Conservation (phyloP, 2,113 vertebrate species). For the Stictonetta naevosa region DNA sequence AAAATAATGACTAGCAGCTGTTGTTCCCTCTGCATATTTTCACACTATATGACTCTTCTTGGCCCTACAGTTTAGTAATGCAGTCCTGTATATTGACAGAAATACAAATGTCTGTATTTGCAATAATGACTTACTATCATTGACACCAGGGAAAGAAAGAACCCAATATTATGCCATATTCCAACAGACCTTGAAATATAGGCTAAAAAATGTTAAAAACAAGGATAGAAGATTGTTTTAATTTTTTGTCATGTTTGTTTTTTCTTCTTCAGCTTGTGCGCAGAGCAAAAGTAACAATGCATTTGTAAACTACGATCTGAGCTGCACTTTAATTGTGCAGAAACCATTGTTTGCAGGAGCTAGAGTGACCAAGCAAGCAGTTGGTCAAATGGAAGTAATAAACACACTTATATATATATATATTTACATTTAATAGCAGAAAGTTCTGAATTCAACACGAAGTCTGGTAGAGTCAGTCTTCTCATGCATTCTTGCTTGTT, state of each 20-base stretch:
- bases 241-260: neutral
- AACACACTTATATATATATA: neutral
- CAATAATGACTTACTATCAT: neutral
- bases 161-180: neutral
- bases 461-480: neutral
- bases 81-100: neutral
- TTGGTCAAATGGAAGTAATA: neutral
- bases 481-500: neutral
- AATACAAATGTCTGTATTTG: neutral
- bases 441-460: neutral
- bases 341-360: neutral
- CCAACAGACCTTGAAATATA: neutral
- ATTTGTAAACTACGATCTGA: neutral
- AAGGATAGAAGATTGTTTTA: neutral
- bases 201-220: neutral
- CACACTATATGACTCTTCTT: neutral
- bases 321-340: rapidly evolving
- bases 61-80: neutral
- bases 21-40: slow-evolving; percentile 25
- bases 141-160: neutral
- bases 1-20: slow-evolving; percentile 67
- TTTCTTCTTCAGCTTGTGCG: neutral
- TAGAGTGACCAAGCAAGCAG: neutral
- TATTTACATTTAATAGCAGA: neutral
- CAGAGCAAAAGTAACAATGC: neutral